Base-by-base conservation (phyloP, 64 coral and sea anemone species). In the Dendrophyllia cribrosa region DNA sequence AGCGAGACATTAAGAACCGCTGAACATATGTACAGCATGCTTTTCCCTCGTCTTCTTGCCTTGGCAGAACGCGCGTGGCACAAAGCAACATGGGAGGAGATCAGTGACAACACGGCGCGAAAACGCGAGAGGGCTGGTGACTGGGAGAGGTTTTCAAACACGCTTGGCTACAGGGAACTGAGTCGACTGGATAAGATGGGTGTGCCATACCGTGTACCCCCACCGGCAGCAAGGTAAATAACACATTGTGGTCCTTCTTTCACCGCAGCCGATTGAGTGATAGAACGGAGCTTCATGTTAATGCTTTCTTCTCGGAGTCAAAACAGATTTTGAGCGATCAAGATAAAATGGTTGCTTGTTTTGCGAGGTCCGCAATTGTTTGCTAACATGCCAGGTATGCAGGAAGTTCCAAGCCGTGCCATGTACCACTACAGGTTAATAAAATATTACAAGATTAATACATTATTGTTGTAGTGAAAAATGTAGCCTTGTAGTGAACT, bases 31-130 rank as follows among this genome's bases (percentile, higher is more conserved):
- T 70, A 92, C 51, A 77, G 58, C 50, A 96, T 93, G 94, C 77
- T 96, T 24, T 96, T 87, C 51, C 94, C 94, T 47, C 87, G 94
- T 10, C 94, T 96, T 71, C 60, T 96, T 15, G 94, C 94, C 4
- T 55, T 96, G n/a, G 94, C 94, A 6, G 94, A 96, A 44, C 90
- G 94, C 13, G 94, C 90, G 5, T 96, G 94, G 94, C 90, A 96
- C 86, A 96, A 96, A 82, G 94, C 94, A 92, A 66, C 77, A 71
- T 96, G 94, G 94, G 94, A 96, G 89, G 70, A 67, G 22, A 63
- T 85, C 13, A 65, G n/a, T 21, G 70, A 96, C 62, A 70, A 59
- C 19, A 22, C 3, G 5, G 79, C 74, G 45, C 66, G 86, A 89
- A 67, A 96, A 3, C 78, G 63, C 11, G 75, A 84, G 48, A 83